These are phyloP conservation scores for Apoda limacodes DNA, from an alignment of 2,888 invertebrate genomes.

Conservation along the genomic window DNA sequence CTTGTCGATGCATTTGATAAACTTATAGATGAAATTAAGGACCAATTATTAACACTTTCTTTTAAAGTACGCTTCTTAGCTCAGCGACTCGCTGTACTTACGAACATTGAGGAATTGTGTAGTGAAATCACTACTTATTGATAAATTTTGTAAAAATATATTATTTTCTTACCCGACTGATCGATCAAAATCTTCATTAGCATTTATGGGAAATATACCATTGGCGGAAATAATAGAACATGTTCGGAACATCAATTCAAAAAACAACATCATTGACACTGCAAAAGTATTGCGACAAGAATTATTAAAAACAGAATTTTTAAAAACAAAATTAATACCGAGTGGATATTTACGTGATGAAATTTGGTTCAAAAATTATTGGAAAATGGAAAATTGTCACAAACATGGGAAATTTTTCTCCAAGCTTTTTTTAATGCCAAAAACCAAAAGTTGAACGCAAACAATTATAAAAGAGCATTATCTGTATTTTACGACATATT, in stretches of 20 bases:
- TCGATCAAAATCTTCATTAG: slow-evolving; percentile 23
- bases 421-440: slow-evolving; percentile 15
- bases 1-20: slow-evolving; percentile 1
- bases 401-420: slow-evolving; percentile 19
- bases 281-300: slow-evolving; percentile 14
- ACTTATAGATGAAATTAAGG: slow-evolving; percentile 20
- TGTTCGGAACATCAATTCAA: slow-evolving; percentile 3
- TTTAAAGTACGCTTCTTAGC: slow-evolving; percentile 19
- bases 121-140: slow-evolving; percentile 24
- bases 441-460: slow-evolving; percentile 14
- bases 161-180: slow-evolving; percentile 23
- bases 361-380: slow-evolving; percentile 14
- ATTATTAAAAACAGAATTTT: slow-evolving; percentile 17
- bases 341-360: slow-evolving; percentile 14
- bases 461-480: slow-evolving; percentile 16
- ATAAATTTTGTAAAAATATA: slow-evolving; percentile 24
- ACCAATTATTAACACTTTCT: slow-evolving; percentile 14
- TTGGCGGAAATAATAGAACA: slow-evolving; percentile 4
- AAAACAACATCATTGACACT: slow-evolving; percentile 2
- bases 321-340: slow-evolving; percentile 17
- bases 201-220: slow-evolving; percentile 21
- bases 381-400: slow-evolving; percentile 3
- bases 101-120: slow-evolving; percentile 15
- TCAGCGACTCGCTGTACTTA: slow-evolving; percentile 17
- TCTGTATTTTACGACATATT: slow-evolving; percentile 19